Conservation (phyloP, 2,797 vertebrate species). For the Sebastes flavidus region DNA sequence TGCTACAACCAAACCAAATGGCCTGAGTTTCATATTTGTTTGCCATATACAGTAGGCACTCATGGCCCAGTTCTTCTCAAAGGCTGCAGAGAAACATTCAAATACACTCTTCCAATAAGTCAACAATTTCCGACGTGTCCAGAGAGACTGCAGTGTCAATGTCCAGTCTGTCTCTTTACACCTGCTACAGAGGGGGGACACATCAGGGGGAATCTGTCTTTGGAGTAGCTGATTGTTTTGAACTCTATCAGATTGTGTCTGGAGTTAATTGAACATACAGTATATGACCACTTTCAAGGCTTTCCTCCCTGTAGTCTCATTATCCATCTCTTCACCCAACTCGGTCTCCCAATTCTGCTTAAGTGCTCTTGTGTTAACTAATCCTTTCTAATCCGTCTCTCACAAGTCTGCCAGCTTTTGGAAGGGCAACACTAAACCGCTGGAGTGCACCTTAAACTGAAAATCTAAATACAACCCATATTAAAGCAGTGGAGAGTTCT, state of each 20-base stretch:
- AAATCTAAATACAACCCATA: not conserved
- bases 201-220: too few relatives aligned
- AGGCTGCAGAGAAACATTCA: not conserved
- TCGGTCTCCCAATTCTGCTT: not conserved
- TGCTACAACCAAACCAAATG: not conserved
- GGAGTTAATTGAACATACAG: not conserved
- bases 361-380: not conserved
- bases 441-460: not conserved
- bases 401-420: not conserved
- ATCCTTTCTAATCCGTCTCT: not conserved
- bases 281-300: not conserved
- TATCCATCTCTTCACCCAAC: not conserved
- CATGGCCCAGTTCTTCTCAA: not conserved
- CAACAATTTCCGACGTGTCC: too few relatives aligned
- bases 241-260: not conserved
- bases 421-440: not conserved
- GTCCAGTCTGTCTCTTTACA: not conserved
- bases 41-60: not conserved
- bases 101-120: not conserved
- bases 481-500: too few relatives aligned
- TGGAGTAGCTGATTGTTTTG: not conserved
- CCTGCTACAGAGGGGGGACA: too few relatives aligned
- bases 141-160: not conserved
- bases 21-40: not conserved
- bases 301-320: not conserved